phyloP scores from a whole-genome alignment of 2,113 vertebrate species.

The Dasyornis broadbenti region DNA sequence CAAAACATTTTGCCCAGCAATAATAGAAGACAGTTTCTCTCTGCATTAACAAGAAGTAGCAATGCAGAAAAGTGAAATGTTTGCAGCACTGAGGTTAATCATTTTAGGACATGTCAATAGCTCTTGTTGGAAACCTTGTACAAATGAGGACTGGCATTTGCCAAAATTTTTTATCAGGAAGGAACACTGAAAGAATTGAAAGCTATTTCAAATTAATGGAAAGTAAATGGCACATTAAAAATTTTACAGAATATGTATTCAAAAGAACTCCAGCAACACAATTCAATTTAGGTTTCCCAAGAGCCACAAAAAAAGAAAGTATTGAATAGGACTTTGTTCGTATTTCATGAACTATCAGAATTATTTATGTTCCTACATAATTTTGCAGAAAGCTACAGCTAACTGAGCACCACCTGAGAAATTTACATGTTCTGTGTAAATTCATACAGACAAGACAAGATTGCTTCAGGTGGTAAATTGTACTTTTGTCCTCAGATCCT shows the following conservation, averaged over 20 bases:
- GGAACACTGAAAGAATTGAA: background rate
- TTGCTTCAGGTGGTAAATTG: background rate
- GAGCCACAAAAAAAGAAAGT: background rate
- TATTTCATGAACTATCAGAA: constrained; percentile 21
- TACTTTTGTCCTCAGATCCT: background rate
- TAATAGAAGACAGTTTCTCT: background rate
- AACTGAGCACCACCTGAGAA: background rate
- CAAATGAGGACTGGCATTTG: background rate
- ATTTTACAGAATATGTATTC: background rate
- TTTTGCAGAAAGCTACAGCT: constrained; percentile 3
- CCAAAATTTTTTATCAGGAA: background rate
- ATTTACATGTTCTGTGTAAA: background rate
- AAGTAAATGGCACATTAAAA: background rate
- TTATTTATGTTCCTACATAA: constrained; percentile 5
- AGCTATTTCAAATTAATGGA: background rate
- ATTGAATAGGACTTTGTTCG: background rate
- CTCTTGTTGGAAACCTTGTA: background rate
- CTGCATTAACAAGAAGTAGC: background rate
- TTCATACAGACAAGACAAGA: background rate
- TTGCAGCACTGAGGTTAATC: background rate
- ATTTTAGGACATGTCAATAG: background rate
- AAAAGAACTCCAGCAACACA: background rate
- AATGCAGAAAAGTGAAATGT: background rate
- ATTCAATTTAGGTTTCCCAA: background rate
- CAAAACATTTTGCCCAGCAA: background rate